Conservation (phyloP, 2,888 invertebrate species). For the Pachycephus smyrnensis region DNA sequence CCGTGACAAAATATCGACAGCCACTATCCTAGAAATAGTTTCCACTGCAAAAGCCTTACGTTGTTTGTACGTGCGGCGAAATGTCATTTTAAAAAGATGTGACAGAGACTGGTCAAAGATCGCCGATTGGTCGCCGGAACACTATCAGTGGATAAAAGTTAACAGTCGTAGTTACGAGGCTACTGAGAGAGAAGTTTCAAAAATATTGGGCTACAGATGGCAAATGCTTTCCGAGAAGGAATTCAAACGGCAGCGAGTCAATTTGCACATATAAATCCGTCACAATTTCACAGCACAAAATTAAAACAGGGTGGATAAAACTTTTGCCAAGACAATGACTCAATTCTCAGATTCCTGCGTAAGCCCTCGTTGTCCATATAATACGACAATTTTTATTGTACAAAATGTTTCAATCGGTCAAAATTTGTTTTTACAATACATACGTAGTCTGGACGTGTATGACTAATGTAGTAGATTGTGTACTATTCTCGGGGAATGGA, state of each 20-base stretch:
- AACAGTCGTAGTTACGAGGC: conserved; percentile 74
- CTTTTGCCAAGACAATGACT: neutral
- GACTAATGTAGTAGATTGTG: too few species aligned
- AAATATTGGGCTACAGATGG: conserved; percentile 78
- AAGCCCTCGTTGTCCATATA: neutral
- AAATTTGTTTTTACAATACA: neutral
- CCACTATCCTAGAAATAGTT: conserved; percentile 79
- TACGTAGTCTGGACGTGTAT: too few species aligned
- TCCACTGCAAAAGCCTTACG: conserved; percentile 74
- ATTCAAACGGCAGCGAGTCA: conserved; percentile 70
- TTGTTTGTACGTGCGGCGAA: conserved; percentile 75
- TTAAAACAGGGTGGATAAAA: neutral
- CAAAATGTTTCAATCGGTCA: neutral
- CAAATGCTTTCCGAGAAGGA: conserved; percentile 75
- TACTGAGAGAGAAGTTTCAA: conserved; percentile 78
- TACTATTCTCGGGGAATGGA: neutral
- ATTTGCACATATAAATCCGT: conserved; percentile 52
- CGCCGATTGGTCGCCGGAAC: conserved; percentile 77
- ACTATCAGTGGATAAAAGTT: conserved; percentile 74
- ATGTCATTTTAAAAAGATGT: conserved; percentile 77
- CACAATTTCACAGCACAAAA: neutral
- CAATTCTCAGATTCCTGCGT: neutral
- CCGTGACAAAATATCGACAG: conserved; percentile 82
- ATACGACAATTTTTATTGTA: neutral
- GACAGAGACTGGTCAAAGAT: conserved; percentile 75